These are phyloP conservation scores for Malthinus seriepunctatus DNA, from an alignment of 2,888 invertebrate genomes.

Conservation along the genomic window DNA sequence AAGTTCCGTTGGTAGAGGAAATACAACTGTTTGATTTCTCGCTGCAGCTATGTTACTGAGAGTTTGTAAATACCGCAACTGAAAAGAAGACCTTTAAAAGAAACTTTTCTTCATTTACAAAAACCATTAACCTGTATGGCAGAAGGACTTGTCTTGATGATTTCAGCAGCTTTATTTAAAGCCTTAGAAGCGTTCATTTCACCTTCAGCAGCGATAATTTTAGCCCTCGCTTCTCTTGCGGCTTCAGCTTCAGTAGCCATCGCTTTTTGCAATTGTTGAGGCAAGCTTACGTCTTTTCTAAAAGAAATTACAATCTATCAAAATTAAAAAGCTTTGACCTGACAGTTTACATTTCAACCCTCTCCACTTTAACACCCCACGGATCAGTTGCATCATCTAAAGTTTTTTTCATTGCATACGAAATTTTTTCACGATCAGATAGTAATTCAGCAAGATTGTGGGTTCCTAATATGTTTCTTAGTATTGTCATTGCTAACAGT, in stretches of 20 bases:
- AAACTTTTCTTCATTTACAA: too few species aligned
- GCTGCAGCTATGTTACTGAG: slow-evolving; percentile 90
- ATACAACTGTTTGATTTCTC: slow-evolving; percentile 93
- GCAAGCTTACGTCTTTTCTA: slow-evolving; percentile 79
- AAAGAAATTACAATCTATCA: slow-evolving; percentile 30
- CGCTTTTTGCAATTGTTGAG: slow-evolving; percentile 75
- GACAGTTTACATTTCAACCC: slow-evolving; percentile 86
- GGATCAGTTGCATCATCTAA: slow-evolving; percentile 88
- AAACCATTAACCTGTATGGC: slow-evolving; percentile 70
- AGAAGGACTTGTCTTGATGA: slow-evolving; percentile 79
- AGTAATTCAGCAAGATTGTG: slow-evolving; percentile 89
- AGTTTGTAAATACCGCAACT: slow-evolving; percentile 88
- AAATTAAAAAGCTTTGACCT: background rate
- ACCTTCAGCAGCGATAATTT: slow-evolving; percentile 83
- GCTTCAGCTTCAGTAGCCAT: slow-evolving; percentile 89
- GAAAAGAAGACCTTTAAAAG: slow-evolving; percentile 23
- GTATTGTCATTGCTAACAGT: slow-evolving; percentile 80
- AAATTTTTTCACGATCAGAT: slow-evolving; percentile 89
- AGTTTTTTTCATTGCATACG: slow-evolving; percentile 85
- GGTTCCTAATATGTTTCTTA: slow-evolving; percentile 90
- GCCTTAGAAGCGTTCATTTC: slow-evolving; percentile 86
- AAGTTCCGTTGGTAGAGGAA: slow-evolving; percentile 93
- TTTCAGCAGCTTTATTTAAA: slow-evolving; percentile 83
- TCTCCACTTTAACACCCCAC: slow-evolving; percentile 92
- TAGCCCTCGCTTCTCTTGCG: slow-evolving; percentile 75